Evolutionary conservation across 2,797 vertebrate genomes (phyloP).

Genomic region (Columba guinea): DNA sequence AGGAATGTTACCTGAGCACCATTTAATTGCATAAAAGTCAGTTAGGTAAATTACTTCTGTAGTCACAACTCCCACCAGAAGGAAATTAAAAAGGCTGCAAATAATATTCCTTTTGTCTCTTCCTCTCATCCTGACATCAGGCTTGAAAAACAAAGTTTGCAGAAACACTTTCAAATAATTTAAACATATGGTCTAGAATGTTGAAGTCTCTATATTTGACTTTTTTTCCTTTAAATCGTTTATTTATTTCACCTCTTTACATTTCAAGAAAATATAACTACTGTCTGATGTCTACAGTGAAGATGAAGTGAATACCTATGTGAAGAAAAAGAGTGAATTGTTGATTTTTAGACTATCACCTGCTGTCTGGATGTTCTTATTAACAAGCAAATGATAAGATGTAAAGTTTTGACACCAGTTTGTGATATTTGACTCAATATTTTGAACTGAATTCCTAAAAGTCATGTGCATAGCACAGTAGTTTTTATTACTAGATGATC

Average conservation of each 20-base stretch:
- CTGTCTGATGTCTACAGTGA: background rate
- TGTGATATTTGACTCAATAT: background rate
- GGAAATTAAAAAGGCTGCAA: background rate
- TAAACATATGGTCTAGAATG: background rate
- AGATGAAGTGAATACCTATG: background rate
- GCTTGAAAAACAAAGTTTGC: background rate
- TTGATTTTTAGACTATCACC: background rate
- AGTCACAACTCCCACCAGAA: background rate
- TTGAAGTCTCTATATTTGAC: background rate
- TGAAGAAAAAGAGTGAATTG: background rate
- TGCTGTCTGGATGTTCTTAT: background rate
- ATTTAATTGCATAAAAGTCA: background rate
- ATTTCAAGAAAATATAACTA: background rate
- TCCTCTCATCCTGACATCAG: background rate
- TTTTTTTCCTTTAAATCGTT: background rate
- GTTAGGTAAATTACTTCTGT: background rate
- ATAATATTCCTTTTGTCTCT: background rate
- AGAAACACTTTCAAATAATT: background rate
- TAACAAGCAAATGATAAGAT: background rate
- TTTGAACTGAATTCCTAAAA: background rate
- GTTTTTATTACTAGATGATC: background rate
- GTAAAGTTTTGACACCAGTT: background rate
- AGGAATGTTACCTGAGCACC: background rate
- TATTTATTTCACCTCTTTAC: background rate
- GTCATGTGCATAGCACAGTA: background rate